phyloP scores from a whole-genome alignment of 2,113 vertebrate genomes.

The Calidris pygmaea region DNA sequence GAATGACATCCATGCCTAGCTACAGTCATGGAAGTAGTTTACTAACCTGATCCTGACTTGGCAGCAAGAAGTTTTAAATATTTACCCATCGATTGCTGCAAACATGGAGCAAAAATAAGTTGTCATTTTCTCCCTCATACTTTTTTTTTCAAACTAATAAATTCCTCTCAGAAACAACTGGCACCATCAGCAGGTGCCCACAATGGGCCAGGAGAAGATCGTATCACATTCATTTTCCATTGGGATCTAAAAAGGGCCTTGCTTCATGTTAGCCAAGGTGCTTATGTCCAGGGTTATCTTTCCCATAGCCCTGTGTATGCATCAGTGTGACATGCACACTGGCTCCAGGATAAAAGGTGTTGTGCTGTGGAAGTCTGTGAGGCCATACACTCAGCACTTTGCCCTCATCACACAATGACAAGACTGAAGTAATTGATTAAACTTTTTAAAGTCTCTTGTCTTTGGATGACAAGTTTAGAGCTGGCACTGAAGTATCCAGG shows the following conservation, averaged over 20 bases:
- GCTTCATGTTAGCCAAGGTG: not conserved
- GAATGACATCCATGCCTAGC: not conserved
- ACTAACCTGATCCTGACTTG: not conserved
- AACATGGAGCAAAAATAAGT: not conserved
- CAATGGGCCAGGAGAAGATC: not conserved
- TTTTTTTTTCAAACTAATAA: not conserved
- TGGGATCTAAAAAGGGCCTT: not conserved
- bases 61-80: not conserved
- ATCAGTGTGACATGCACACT: not conserved
- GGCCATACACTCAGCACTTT: not conserved
- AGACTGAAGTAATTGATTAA: not conserved
- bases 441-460: not conserved
- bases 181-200: not conserved
- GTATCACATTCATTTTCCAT: not conserved
- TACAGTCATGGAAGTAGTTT: not conserved
- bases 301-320: not conserved
- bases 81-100: not conserved
- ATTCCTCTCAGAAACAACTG: not conserved
- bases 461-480: not conserved
- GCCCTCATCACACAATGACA: accelerated
- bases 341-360: not conserved
- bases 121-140: not conserved
- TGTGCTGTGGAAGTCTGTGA: not conserved
- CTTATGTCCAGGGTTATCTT: not conserved
- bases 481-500: not conserved